phyloP scores from a whole-genome alignment of 1,140 invertebrate genomes.

The Hycleus phaleratus region DNA sequence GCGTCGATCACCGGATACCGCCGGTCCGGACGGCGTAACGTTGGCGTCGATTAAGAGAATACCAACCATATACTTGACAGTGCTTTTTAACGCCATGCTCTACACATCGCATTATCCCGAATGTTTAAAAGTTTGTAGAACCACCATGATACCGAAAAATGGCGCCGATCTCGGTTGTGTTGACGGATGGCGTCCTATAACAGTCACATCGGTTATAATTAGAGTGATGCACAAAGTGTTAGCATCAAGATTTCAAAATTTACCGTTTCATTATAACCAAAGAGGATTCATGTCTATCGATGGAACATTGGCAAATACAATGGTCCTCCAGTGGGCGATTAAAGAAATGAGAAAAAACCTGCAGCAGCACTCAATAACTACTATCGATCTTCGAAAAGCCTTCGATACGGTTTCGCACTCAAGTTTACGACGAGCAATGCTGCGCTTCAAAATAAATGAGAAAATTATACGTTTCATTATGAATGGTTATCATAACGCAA shows the following conservation, averaged over 20 bases:
- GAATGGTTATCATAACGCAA: neutral
- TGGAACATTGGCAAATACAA: neutral
- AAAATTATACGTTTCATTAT: neutral
- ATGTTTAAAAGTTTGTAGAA: neutral
- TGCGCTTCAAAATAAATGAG: neutral
- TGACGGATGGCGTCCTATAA: neutral
- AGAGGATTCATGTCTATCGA: neutral
- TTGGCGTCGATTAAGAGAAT: no score
- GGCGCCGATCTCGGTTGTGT: neutral
- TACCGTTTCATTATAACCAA: neutral
- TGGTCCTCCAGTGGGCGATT: neutral
- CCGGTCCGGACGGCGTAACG: no score
- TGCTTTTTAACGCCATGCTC: no score
- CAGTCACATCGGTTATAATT: neutral
- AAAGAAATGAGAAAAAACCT: neutral
- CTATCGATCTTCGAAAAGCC: neutral
- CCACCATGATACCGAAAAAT: neutral
- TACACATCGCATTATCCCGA: no score
- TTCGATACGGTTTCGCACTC: slow-evolving; percentile 4
- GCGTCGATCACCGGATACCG: no score
- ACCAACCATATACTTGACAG: no score
- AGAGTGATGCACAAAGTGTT: neutral
- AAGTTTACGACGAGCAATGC: neutral
- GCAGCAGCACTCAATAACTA: neutral
- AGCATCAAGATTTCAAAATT: neutral